phyloP scores from a whole-genome alignment of 2,797 vertebrate genomes.

The Melanotaenia boesemani region DNA sequence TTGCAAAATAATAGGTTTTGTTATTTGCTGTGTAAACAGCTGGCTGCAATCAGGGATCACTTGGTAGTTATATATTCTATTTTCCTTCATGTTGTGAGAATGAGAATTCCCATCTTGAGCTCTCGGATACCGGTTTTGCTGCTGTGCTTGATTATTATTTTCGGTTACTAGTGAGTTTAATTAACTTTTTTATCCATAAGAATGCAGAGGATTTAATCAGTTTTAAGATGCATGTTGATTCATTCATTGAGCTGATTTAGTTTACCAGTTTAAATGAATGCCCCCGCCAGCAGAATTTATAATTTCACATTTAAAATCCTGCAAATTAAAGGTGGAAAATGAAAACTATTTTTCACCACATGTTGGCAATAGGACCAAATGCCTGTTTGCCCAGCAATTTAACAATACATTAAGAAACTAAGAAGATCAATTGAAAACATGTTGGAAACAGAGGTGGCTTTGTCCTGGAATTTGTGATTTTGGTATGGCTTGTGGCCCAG shows the following conservation, averaged over 20 bases:
- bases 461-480: too few relatives aligned
- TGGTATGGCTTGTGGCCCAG: too few relatives aligned
- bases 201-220: constrained; percentile 13
- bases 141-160: constrained; percentile 1
- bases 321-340: neutral
- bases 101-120: constrained; percentile 2
- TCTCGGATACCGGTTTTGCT: neutral
- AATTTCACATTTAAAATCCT: neutral
- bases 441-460: too few relatives aligned
- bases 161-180: constrained; percentile 3
- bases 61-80: neutral
- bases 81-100: constrained; percentile 15
- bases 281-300: neutral
- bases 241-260: constrained; percentile 2
- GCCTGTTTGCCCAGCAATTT: neutral
- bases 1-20: neutral
- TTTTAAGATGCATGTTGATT: constrained; percentile 9
- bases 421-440: too few relatives aligned
- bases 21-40: neutral
- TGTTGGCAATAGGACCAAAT: neutral
- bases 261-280: neutral
- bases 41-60: constrained; percentile 8
- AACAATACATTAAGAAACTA: neutral
- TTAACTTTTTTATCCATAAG: constrained; percentile 3
- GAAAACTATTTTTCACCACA: neutral